phyloP scores from a whole-genome alignment of 2,797 vertebrate species.

The Parambassis ranga region DNA sequence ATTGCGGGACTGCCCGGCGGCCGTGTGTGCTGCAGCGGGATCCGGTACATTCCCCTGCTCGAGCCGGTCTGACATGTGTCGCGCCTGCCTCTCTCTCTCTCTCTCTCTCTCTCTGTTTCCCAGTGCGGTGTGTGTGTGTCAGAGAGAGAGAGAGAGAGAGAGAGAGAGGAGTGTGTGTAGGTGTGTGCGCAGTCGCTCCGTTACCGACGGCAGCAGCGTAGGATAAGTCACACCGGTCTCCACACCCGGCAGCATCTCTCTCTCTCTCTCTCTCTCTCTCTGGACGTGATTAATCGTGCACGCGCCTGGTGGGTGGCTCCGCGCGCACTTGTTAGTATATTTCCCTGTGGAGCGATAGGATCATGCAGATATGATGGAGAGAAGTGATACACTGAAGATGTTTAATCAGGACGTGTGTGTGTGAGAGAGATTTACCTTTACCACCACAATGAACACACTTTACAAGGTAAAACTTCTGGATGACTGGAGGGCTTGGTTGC shows the following conservation, averaged over 20 bases:
- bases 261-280: constrained; percentile 21
- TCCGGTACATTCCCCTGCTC: constrained; percentile 63
- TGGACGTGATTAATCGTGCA: constrained; percentile 63
- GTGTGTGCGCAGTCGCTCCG: constrained; percentile 53
- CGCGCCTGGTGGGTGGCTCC: constrained; percentile 68
- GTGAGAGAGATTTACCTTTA: constrained; percentile 4
- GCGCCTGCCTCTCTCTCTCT: background rate
- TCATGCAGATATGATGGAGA: constrained; percentile 40
- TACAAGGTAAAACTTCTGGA: too few species aligned
- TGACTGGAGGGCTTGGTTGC: too few species aligned
- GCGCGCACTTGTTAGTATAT: constrained; percentile 50
- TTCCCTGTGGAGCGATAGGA: constrained; percentile 57
- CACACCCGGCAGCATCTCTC: constrained; percentile 32
- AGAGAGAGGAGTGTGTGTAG: constrained; percentile 40
- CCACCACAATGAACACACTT: too few species aligned
- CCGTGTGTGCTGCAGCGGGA: constrained; percentile 44
- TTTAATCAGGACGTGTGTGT: constrained; percentile 26
- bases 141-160: constrained; percentile 6
- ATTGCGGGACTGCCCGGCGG: constrained; percentile 44
- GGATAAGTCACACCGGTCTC: constrained; percentile 59
- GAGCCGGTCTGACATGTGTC: constrained; percentile 58
- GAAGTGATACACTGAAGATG: constrained; percentile 23
- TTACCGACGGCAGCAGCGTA: constrained; percentile 55
- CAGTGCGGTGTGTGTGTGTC: constrained; percentile 32
- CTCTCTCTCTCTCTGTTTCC: background rate